A percentile compares a stretch with the other conserved stretches of the same genome.
These are phyloP conservation scores for Drosophila azteca DNA, from an alignment of 1,140 invertebrate species.

Conservation along the genomic window DNA sequence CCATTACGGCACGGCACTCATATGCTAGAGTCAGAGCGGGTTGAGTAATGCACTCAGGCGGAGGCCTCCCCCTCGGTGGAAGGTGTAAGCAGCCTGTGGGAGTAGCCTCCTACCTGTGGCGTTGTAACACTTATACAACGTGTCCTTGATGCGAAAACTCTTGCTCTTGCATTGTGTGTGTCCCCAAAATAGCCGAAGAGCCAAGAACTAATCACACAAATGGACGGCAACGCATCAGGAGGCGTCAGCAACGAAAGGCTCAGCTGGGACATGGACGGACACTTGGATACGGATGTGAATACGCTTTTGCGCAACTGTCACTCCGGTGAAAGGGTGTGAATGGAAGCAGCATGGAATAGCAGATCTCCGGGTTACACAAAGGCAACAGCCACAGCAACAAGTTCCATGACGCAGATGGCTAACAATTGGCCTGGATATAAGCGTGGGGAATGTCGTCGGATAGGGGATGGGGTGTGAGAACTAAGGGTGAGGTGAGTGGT, in stretches of 20 bases:
- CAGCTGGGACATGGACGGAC: conserved; percentile 45
- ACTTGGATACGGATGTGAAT: conserved; percentile 41
- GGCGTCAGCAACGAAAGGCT: conserved; percentile 29
- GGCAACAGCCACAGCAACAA: conserved; percentile 46
- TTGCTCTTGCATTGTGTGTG: conserved; percentile 55
- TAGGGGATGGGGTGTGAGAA: not conserved
- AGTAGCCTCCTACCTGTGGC: conserved; percentile 22
- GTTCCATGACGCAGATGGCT: conserved; percentile 55
- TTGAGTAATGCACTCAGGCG: conserved; percentile 65
- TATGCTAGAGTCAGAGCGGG: conserved; percentile 50
- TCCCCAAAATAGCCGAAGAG: conserved; percentile 32
- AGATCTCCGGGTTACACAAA: conserved; percentile 34
- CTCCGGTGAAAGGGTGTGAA: not conserved
- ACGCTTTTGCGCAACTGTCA: conserved; percentile 41
- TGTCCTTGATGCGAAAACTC: conserved; percentile 46
- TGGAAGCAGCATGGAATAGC: too few species aligned
- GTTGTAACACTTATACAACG: conserved; percentile 52
- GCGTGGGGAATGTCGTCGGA: not conserved
- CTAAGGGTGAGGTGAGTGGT: not conserved
- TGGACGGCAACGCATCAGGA: conserved; percentile 60
- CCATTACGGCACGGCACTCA: conserved; percentile 60
- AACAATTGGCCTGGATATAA: conserved; percentile 2
- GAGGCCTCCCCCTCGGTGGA: not conserved
- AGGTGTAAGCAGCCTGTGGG: not conserved
- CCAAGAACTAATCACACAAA: conserved; percentile 73